Conservation (phyloP, 2,888 invertebrate genomes). For the Sesia bembeciformis region DNA sequence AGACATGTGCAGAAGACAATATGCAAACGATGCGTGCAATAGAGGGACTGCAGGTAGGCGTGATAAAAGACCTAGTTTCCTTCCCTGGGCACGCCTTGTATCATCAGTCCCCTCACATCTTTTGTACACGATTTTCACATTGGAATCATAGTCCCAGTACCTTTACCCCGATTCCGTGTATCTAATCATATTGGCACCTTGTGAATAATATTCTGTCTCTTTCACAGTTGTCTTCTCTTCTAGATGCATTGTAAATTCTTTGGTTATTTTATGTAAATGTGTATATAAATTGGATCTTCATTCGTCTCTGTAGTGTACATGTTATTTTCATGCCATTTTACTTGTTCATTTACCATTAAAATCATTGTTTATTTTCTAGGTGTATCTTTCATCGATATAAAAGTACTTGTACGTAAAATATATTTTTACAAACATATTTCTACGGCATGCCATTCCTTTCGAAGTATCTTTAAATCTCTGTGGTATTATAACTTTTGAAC, state of each 20-base stretch:
- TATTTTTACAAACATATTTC: no score
- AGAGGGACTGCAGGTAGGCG: conserved; percentile 97
- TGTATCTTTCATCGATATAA: neutral
- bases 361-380: neutral
- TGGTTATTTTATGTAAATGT: conserved; percentile 8
- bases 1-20: conserved; percentile 98
- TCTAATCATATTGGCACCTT: conserved; percentile 61
- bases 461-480: no score
- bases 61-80: conserved; percentile 44
- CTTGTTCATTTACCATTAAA: neutral
- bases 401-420: neutral
- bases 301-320: neutral
- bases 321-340: neutral
- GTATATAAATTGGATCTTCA: conserved; percentile 4
- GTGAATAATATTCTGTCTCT: conserved; percentile 68
- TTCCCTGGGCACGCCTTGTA: conserved; percentile 60
- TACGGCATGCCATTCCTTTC: no score
- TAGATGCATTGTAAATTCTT: conserved; percentile 25
- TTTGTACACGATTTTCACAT: conserved; percentile 40
- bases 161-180: conserved; percentile 21
- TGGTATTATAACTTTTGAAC: no score
- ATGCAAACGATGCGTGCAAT: conserved; percentile 96
- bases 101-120: conserved; percentile 38
- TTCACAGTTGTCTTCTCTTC: conserved; percentile 40
- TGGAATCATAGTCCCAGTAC: conserved; percentile 36